Conservation (phyloP, 2,888 invertebrate genomes). For the Thysanoteuthis rhombus region DNA sequence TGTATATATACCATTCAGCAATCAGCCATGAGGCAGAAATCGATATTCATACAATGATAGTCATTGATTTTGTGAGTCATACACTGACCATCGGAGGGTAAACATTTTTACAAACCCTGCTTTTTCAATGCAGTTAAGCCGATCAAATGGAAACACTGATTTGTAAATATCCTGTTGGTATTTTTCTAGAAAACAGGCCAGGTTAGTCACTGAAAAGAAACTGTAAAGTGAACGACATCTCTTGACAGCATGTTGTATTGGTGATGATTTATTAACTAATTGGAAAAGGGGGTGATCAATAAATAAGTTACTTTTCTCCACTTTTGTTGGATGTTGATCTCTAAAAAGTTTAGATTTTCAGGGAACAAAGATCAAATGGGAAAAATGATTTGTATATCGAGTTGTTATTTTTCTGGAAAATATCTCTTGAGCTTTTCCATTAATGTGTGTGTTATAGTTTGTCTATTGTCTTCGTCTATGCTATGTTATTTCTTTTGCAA, state of each 20-base stretch:
- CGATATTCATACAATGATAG: not conserved
- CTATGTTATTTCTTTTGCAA: too few relatives aligned
- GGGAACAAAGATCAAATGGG: too few relatives aligned
- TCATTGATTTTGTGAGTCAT: not conserved
- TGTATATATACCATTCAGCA: not conserved
- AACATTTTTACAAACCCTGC: not conserved
- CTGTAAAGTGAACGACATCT: too few relatives aligned
- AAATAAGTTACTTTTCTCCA: too few relatives aligned
- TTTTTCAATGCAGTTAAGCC: not conserved
- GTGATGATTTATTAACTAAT: too few relatives aligned
- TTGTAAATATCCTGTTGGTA: not conserved
- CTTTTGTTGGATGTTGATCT: too few relatives aligned
- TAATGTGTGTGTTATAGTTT: too few relatives aligned
- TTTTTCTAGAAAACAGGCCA: not conserved
- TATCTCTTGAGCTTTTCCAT: not conserved
- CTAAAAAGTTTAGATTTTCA: too few relatives aligned
- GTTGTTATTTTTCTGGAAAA: not conserved
- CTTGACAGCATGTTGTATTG: too few relatives aligned
- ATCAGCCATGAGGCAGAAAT: not conserved
- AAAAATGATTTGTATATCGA: not conserved
- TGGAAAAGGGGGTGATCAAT: too few relatives aligned
- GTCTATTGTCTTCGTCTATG: too few relatives aligned
- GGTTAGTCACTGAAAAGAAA: too few relatives aligned
- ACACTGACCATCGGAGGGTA: not conserved
- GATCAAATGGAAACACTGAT: not conserved